These are phyloP conservation scores for Synanceia verrucosa DNA, from an alignment of 2,797 vertebrate species.

Conservation along the genomic window DNA sequence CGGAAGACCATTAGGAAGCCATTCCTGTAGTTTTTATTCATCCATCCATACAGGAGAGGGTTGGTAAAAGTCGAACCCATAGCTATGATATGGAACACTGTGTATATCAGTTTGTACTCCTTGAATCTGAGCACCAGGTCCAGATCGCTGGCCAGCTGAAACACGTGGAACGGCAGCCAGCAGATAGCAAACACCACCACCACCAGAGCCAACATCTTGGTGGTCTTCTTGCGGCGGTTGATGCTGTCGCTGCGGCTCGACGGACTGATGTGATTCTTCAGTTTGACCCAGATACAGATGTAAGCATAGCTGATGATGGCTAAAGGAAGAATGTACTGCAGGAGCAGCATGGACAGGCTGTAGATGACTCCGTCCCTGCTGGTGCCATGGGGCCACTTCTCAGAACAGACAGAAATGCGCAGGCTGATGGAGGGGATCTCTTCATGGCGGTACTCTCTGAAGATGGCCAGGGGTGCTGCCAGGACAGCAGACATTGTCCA, in stretches of 20 bases:
- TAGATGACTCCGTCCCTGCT: conserved; percentile 91
- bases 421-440: conserved; percentile 91
- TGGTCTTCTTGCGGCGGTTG: conserved; percentile 88
- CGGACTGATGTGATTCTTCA: conserved; percentile 91
- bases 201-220: conserved; percentile 92
- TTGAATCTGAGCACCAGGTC: conserved; percentile 88
- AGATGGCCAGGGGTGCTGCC: conserved; percentile 91
- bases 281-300: conserved; percentile 92
- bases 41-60: conserved; percentile 93
- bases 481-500: conserved; percentile 89
- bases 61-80: conserved; percentile 95
- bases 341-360: conserved; percentile 91
- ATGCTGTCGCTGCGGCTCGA: conserved; percentile 86
- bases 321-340: conserved; percentile 90
- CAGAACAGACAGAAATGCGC: conserved; percentile 90
- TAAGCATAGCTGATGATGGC: conserved; percentile 92
- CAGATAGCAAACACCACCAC: conserved; percentile 91
- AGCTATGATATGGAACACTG: conserved; percentile 90
- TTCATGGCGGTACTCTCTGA: conserved; percentile 89
- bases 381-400: conserved; percentile 91
- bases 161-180: conserved; percentile 92
- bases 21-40: conserved; percentile 96
- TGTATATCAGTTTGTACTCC: conserved; percentile 94
- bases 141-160: conserved; percentile 91
- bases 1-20: conserved; percentile 93